A percentile compares a stretch with the other conserved stretches of the same genome.
These are phyloP conservation scores for Atlantisia rogersi DNA, from an alignment of 2,113 vertebrate genomes.

Conservation along the genomic window DNA sequence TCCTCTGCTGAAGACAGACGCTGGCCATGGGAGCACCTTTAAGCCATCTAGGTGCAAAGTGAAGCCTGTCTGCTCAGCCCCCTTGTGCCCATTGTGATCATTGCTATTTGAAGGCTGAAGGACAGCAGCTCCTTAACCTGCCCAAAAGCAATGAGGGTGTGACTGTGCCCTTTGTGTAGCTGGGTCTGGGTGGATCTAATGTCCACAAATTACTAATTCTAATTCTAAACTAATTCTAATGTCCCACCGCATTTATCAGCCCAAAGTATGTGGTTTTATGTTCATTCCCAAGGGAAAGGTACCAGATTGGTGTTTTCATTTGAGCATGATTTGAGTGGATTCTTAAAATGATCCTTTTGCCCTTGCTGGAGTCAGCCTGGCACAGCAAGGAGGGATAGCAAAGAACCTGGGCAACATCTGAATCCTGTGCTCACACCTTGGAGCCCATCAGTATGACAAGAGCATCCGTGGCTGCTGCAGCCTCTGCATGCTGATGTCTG, in stretches of 20 bases:
- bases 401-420: not conserved
- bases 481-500: rapidly evolving
- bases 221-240: too few relatives aligned
- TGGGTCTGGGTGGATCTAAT: not conserved
- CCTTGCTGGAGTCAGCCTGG: not conserved
- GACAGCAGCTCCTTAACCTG: not conserved
- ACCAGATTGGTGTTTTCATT: not conserved
- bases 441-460: not conserved
- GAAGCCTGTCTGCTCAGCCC: not conserved
- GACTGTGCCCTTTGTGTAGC: not conserved
- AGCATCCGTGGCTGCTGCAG: not conserved
- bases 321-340: not conserved
- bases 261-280: rapidly evolving
- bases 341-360: not conserved
- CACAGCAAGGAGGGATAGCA: not conserved
- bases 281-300: not conserved
- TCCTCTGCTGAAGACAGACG: not conserved
- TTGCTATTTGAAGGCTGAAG: not conserved
- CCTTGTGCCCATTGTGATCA: rapidly evolving
- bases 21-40: not conserved
- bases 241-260: not conserved
- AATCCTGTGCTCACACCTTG: not conserved
- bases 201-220: not conserved
- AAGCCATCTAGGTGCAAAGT: not conserved
- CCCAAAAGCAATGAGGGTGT: too few relatives aligned